phyloP scores from a whole-genome alignment of 2,113 vertebrate genomes.

The Caranx melampygus region DNA sequence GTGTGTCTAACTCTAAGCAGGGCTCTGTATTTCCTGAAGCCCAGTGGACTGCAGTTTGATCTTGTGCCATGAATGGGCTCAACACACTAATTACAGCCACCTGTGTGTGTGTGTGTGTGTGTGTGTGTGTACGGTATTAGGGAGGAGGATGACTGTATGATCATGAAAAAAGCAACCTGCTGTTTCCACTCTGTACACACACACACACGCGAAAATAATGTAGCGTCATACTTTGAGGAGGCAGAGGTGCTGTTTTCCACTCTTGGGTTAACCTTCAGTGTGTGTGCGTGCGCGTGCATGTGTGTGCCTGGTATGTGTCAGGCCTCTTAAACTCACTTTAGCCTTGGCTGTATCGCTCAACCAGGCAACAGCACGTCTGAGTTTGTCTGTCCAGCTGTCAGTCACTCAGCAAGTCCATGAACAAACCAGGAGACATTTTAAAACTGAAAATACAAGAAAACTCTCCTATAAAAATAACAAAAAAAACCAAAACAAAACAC shows the following conservation, averaged over 20 bases:
- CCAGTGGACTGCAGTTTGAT: constrained; percentile 72
- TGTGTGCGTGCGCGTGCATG: neutral
- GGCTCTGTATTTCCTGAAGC: constrained; percentile 73
- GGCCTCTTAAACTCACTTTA: constrained; percentile 24
- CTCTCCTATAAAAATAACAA: too few relatives aligned
- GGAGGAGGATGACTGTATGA: constrained; percentile 46
- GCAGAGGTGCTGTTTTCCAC: constrained; percentile 43
- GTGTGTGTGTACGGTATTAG: constrained; percentile 2
- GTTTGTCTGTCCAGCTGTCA: constrained; percentile 48
- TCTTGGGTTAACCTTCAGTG: constrained; percentile 32
- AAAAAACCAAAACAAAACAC: too few relatives aligned
- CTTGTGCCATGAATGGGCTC: constrained; percentile 74
- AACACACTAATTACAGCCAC: constrained; percentile 80
- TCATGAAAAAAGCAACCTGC: constrained; percentile 53
- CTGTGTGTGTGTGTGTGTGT: constrained; percentile 66
- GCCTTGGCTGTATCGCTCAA: constrained; percentile 17
- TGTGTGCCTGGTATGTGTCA: constrained; percentile 48
- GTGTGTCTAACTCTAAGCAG: constrained; percentile 60
- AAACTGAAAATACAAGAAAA: constrained; percentile 1
- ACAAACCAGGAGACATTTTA: neutral
- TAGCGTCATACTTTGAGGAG: constrained; percentile 40
- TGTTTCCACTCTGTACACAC: constrained; percentile 57
- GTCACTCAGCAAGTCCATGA: constrained; percentile 34
- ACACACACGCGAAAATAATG: constrained; percentile 18
- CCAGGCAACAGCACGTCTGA: constrained; percentile 29